Evolutionary conservation across 53 echinoderm and acorn worm genomes (phyloP), one percentile per base, ranked within the genome.

Genomic region (Henricia sp.): DNA sequence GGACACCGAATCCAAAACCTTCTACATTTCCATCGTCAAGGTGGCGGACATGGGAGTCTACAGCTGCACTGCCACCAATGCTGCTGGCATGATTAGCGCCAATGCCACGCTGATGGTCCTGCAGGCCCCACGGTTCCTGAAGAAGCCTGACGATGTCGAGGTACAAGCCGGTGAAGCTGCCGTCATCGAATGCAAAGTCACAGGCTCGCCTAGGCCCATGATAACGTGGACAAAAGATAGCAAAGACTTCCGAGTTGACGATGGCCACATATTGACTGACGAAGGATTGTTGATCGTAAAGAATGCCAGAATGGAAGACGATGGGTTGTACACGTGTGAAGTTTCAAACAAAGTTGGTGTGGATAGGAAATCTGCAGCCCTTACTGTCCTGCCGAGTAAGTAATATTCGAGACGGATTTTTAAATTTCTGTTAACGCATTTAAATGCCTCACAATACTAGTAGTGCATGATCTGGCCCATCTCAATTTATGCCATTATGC

Each of bases 101-200:
- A 97, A 97, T 57, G 97, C 97, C 13, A 92, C 90, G 36, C 68
- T 93, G n/a, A 92, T 83, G 1, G 91, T 93, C 51, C 90, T 92
- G 17, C 84, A 92, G 51, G 68, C 71, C 4, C 96, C 93, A 13
- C 70, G 83, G 50, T 90, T 94, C 73, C 87, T 85, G 30, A 43
- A 89, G 51, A 75, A 64, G 4, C 74, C 90, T 46, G 62, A 75
- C 21, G 90, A 94, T 57, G 63, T 94, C 8, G 44, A 70, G 34
- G 85, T 86, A 26, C 58, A 51, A 11, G 53, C 87, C 6, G 97
- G 94, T 8, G 92, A 94, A 19, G 82, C 90, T 3, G 89, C 94
- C 28, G 84, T 97, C n/a, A 52, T 97, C 32, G 92, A 97, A 67
- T 97, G 97, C 57, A 80, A 87, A 27, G 89, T 88, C 16, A 67